A percentile compares a stretch with the other conserved stretches of the same genome.
phyloP scores from a whole-genome alignment of 2,888 invertebrate species.

The Aporophyla nigra region DNA sequence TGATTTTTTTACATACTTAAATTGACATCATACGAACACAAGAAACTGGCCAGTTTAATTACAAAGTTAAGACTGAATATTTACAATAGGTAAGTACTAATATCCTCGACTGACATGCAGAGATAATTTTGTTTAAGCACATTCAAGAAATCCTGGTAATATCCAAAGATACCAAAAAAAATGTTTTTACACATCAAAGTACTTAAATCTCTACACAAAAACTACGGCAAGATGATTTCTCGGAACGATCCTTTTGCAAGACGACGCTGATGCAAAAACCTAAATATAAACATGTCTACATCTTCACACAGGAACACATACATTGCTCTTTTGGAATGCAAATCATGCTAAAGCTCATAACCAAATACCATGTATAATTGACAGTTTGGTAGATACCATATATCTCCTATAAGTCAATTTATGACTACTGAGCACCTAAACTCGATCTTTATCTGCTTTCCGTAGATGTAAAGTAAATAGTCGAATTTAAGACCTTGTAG shows the following conservation, averaged over 20 bases:
- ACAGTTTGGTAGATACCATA: not conserved
- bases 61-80: not conserved
- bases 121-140: constrained; percentile 2
- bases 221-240: constrained; percentile 47
- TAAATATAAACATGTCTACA: constrained; percentile 42
- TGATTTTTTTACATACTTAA: constrained; percentile 2
- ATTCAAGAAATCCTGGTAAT: constrained; percentile 1
- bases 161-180: constrained; percentile 15
- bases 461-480: not conserved
- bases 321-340: constrained; percentile 10
- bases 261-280: constrained; percentile 35
- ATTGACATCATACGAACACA: not conserved
- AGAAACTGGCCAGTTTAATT: not conserved
- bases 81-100: not conserved
- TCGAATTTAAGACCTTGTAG: not conserved
- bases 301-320: constrained; percentile 3
- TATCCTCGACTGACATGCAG: not conserved
- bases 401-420: not conserved
- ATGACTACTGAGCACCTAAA: no score
- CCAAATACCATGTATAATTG: not conserved
- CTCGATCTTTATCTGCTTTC: not conserved
- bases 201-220: constrained; percentile 29
- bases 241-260: constrained; percentile 37
- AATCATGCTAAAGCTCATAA: not conserved
- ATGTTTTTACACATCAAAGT: constrained; percentile 31